Evolutionary conservation across 2,888 invertebrate genomes (phyloP), one percentile per base, ranked within the genome.

Genomic region (Mystacides longicornis): DNA sequence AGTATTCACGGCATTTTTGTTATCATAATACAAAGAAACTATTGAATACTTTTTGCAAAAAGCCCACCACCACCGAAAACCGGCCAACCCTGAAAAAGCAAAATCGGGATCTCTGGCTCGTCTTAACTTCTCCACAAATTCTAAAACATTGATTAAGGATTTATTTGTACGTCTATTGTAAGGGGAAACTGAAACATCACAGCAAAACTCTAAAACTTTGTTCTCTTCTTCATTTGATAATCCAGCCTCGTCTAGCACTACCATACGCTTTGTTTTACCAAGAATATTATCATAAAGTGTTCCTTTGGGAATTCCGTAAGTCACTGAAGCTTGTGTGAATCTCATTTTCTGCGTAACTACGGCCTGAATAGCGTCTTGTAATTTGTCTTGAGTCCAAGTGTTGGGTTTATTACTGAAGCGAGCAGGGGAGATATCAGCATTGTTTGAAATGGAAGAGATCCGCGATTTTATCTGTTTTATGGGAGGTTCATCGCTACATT

Each of bases 51-150:
- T 87, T 70, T 87, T 87, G 71, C 87, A 87, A 65, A 87, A 87
- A 0, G 87, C 87, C 87, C 87, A 87, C 87, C 87, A 87, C 87
- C 87, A 87, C 14, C 86, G 72, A 65, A 84, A 87, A 1, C 86
- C 86, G 20, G 82, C 81, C n/a, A 85, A 73, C n/a, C 85, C 83
- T 54, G 80, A 77, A 65, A 87, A 86, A 59, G 78, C 70, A 66
- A 87, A 87, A 60, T 74, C 77, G 2, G 86, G 83, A 57, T 85
- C 83, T 59, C 82, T 73, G 33, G 52, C 63, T 42, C 65, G 73
- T 63, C 79, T 73, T 55, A 87, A 67, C 63, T 80, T 81, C 65
- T 84, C 82, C n/a, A 87, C 86, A 64, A 79, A 87, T 49, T 74
- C 72, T 43, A 87, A 67, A 14, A 87, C 79, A 49, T 81, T 79